A percentile compares a stretch with the other conserved stretches of the same genome.
phyloP scores from a whole-genome alignment of 2,797 vertebrate genomes.

The Sphaeramia orbicularis region DNA sequence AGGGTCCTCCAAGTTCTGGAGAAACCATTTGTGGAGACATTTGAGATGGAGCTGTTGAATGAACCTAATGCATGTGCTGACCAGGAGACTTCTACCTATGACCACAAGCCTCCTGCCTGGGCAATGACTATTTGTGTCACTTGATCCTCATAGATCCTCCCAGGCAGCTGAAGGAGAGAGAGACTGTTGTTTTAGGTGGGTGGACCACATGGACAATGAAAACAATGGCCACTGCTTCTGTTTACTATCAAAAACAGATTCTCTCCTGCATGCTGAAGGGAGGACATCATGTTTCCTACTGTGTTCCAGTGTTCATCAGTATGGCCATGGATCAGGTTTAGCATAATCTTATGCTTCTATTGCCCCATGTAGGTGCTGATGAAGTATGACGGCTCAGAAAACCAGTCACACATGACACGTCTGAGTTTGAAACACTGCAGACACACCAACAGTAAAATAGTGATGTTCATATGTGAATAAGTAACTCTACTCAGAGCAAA shows the following conservation, averaged over 20 bases:
- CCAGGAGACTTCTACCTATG: constrained; percentile 66
- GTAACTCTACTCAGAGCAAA: too few species aligned
- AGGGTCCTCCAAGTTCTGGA: constrained; percentile 87
- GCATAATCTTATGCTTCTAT: background rate
- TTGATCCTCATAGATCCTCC: constrained; percentile 89
- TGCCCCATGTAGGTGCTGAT: constrained; percentile 30
- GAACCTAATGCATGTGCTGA: constrained; percentile 3
- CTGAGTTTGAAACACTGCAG: constrained; percentile 63
- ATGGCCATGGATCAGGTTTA: constrained; percentile 1
- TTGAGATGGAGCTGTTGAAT: constrained; percentile 25
- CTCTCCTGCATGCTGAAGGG: constrained; percentile 24
- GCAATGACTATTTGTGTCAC: constrained; percentile 87
- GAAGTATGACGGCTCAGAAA: constrained; percentile 65
- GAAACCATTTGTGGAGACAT: constrained; percentile 79
- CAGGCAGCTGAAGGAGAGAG: constrained; percentile 21
- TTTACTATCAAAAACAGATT: too few species aligned
- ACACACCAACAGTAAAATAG: constrained; percentile 9
- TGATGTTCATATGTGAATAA: too few species aligned
- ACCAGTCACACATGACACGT: constrained; percentile 63
- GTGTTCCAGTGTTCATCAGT: constrained; percentile 45
- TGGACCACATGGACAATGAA: background rate
- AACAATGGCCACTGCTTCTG: too few species aligned
- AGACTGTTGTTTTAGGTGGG: constrained; percentile 12
- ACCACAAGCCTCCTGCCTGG: constrained; percentile 89
- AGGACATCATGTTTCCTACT: constrained; percentile 8